These are phyloP conservation scores for Platerodrilus igneus DNA, from an alignment of 2,888 invertebrate species.

Conservation along the genomic window DNA sequence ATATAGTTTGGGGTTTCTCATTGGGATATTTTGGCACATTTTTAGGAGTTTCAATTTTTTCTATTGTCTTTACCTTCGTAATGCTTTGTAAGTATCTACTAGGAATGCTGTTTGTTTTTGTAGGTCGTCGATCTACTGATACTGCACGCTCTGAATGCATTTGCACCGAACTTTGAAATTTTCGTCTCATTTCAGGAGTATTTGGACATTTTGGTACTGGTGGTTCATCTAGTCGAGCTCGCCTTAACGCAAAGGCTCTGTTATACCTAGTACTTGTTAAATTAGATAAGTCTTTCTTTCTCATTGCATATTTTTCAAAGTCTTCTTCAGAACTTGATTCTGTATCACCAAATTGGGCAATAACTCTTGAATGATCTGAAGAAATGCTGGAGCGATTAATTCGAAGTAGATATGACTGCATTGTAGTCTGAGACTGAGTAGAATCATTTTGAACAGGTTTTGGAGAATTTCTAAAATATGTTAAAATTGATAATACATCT, in stretches of 20 bases:
- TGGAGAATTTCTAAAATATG: slow-evolving; percentile 34
- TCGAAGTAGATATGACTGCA: slow-evolving; percentile 39
- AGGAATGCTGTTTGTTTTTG: slow-evolving; percentile 42
- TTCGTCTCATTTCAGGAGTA: slow-evolving; percentile 59
- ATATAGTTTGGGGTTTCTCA: slow-evolving; percentile 46
- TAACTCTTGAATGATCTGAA: slow-evolving; percentile 41
- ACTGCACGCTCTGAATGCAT: slow-evolving; percentile 41
- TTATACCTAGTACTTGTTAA: slow-evolving; percentile 62
- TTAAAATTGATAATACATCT: neutral
- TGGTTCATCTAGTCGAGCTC: slow-evolving; percentile 56
- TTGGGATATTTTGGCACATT: slow-evolving; percentile 49
- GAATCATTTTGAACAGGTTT: slow-evolving; percentile 34
- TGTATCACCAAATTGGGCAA: slow-evolving; percentile 45
- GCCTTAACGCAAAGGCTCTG: slow-evolving; percentile 65
- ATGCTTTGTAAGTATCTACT: slow-evolving; percentile 45
- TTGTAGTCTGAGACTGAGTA: slow-evolving; percentile 49
- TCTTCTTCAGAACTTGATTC: slow-evolving; percentile 53
- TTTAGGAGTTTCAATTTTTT: slow-evolving; percentile 22
- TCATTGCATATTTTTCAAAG: slow-evolving; percentile 44
- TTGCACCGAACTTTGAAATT: slow-evolving; percentile 45
- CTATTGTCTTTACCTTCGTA: slow-evolving; percentile 32
- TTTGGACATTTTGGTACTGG: slow-evolving; percentile 55
- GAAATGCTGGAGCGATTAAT: slow-evolving; percentile 34
- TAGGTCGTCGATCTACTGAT: slow-evolving; percentile 45
- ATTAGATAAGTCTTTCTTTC: slow-evolving; percentile 42